Base-by-base conservation (phyloP, 2,113 vertebrate genomes). In the Elachura formosa region DNA sequence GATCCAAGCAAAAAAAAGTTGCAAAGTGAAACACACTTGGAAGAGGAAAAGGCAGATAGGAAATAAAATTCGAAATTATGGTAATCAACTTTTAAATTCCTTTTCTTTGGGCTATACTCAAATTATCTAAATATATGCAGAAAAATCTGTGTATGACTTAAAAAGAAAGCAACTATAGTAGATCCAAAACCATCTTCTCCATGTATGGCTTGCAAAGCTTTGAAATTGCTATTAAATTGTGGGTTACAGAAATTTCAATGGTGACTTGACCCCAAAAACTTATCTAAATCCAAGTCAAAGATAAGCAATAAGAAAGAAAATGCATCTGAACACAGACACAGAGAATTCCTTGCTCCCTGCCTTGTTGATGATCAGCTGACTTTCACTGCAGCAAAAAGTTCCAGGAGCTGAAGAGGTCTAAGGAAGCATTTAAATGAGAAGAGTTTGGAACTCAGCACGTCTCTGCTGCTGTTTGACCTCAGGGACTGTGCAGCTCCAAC, bases 391-490 rank as follows among this genome's bases (percentile, higher is more conserved):
- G 86, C 34, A 61, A 11, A 18, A 76, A 68, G 74, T 67, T 36
- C 12, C 14, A n/a, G 73, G 81, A 87, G 90, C 59, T 48, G 72
- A 10, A 31, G 81, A 66, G 80, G 43, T n/a, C 56, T 23, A 7
- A 49, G 45, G 5, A 8, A 75, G 26, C 38, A 26, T 14, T 62
- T 9, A n/a, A 62, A 84, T 38, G 3, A 26, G 78, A 7, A 11
- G 71, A 64, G 62, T 73, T 64, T 76, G 82, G 31, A 76, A 0
- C 67, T 51, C 71, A 28, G 62, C 59, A 18, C 1, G 1, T 69
- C 34, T 84, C 87, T 25, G 51, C 81, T 29, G 91, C 94, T 93
- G 94, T 48, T 11, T 93, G 84, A 75, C 93, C 87, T 93, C 87
- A 28, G 85, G 75, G 83, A 43, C 71, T 3, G 72, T 5, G 94